Evolutionary conservation across 1,140 invertebrate genomes (phyloP).

Genomic region (Tigriopus japonicus): DNA sequence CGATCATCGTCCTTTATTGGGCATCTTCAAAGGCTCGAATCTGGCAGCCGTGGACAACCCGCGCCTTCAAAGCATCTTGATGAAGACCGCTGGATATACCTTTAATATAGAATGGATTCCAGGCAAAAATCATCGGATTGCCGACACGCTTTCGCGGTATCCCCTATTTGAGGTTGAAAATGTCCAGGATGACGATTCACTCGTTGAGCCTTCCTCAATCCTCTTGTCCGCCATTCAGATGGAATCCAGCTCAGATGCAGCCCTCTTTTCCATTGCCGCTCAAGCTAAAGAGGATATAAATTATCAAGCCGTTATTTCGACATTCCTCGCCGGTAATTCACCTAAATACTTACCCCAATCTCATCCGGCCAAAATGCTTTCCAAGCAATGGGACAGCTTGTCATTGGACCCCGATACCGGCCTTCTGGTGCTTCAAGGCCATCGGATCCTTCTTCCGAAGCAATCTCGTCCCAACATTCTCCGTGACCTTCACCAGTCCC

Average conservation of each 20-base stretch:
- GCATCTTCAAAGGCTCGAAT: conserved; percentile 18
- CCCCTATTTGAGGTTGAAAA: background rate
- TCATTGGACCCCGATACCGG: background rate
- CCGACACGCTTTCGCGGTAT: background rate
- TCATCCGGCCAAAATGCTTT: background rate
- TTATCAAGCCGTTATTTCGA: background rate
- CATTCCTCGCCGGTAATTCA: background rate
- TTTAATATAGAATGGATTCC: background rate
- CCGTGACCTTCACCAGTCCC: background rate
- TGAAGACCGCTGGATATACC: background rate
- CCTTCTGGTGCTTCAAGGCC: background rate
- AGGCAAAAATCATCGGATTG: conserved; percentile 2
- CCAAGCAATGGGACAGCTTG: background rate
- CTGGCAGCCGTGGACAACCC: conserved; percentile 19
- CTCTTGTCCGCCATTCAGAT: background rate
- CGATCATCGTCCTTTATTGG: conserved; percentile 22
- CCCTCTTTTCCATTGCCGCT: background rate
- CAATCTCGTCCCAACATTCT: background rate
- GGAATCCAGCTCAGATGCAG: background rate
- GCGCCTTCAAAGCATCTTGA: conserved; percentile 4
- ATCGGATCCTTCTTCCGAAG: background rate
- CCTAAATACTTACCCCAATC: background rate
- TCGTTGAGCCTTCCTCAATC: background rate
- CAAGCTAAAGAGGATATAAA: background rate
- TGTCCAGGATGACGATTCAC: background rate